Percentiles rank a stretch among this genome's conserved stretches.
Evolutionary conservation across 2,797 vertebrate genomes (phyloP).

Genomic region (Bufotes viridis): DNA sequence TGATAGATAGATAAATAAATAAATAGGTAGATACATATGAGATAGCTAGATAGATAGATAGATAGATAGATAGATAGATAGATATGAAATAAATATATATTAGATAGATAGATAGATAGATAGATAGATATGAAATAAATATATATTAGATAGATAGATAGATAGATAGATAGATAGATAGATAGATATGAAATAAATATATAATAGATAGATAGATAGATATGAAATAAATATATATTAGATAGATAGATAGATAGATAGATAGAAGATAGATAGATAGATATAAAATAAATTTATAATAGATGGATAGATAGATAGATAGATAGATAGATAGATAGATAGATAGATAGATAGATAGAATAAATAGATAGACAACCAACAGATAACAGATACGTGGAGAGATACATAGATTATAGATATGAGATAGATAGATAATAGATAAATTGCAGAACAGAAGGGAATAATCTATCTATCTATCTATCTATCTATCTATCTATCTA

Average conservation of each 20-base stretch:
- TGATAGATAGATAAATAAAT: neutral
- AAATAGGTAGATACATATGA: neutral
- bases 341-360: neutral
- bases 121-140: neutral
- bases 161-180: neutral
- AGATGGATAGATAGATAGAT: neutral
- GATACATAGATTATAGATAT: neutral
- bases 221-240: neutral
- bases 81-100: neutral
- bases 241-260: neutral
- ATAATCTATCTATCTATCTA: neutral
- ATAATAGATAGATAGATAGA: neutral
- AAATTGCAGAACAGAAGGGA: neutral
- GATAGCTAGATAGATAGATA: too few species aligned
- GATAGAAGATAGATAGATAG: neutral
- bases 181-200: neutral
- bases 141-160: neutral
- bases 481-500: too few species aligned
- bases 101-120: neutral
- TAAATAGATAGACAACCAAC: neutral
- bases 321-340: neutral
- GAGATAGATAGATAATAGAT: neutral
- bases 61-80: neutral
- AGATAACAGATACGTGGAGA: too few species aligned
- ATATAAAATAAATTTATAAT: neutral